Base-by-base conservation (phyloP, 2,113 vertebrate genomes). In the Phaethornis superciliosus region DNA sequence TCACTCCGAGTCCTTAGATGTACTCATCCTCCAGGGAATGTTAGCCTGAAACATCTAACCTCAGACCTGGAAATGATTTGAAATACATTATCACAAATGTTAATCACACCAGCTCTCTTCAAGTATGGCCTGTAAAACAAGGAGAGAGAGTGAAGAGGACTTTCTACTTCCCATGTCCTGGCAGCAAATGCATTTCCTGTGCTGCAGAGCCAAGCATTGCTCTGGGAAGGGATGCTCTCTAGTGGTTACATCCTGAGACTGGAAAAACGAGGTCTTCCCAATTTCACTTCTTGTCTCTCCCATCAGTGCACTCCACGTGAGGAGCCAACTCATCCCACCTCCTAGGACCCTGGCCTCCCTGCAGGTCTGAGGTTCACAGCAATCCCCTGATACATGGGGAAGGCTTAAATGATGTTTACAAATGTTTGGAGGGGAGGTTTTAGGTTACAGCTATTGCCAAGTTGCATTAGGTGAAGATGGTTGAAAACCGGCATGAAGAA, bases 221-320 rank as follows among this genome's bases (percentile, higher is more conserved):
- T 54, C 94, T 95, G 88, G 93, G 92, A 95, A 90, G 90, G 94
- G 94, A 96, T 97, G 94, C 95, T 95, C 95, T 95, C 95, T 97
- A 97, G 96, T 94, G 95, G 96, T 71, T 96, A 85, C 32, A 94
- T 40, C 22, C 71, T 3, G 55, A 91, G 96, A 78, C 0, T 1
- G 76, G 88, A 72, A 67, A 90, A 90, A 81, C 4, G 7, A 37
- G 22, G 82, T 58, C 71, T 76, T 27, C 10, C 24, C 75, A 67
- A 18, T 46, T 44, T 40, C 80, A 81, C 69, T 95, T 94, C 93
- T 90, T 81, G 91, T 88, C 71, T 68, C 37, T 64, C 60, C 63
- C 19, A 21, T 23, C 0, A 0, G 14, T 30, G 46, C 40, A 15
- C 35, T 54, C 7, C 3, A 10, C 9, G 16, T 9, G 33, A 81